Percentiles rank a stretch among this genome's conserved stretches.
These are phyloP conservation scores for Leptogaster cylindrica DNA, from an alignment of 2,888 invertebrate genomes.

Conservation along the genomic window DNA sequence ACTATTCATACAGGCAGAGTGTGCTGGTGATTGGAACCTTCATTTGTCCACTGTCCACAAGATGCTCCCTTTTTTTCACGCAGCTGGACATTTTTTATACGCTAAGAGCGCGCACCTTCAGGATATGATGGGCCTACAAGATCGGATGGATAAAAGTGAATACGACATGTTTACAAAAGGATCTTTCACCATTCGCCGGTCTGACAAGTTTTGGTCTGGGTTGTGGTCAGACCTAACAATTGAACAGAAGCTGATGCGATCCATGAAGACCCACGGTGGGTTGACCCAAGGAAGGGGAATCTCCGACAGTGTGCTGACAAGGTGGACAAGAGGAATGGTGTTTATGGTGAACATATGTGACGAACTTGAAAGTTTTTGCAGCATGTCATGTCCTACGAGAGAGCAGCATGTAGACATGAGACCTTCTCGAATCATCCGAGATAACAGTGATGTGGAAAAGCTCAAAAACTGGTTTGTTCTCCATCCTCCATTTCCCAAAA, in stretches of 20 bases:
- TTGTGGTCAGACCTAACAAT: not conserved
- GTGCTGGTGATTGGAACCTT: not conserved
- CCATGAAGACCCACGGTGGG: not conserved
- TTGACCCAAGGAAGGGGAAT: constrained; percentile 1
- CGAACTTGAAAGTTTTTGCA: not conserved
- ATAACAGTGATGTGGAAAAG: not conserved
- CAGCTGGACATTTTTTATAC: not conserved
- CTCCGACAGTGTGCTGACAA: not conserved
- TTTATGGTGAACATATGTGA: constrained; percentile 5
- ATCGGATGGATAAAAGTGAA: not conserved
- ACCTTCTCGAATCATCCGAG: not conserved
- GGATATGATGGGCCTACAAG: not conserved
- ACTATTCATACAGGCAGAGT: not conserved
- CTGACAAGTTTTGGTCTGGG: not conserved
- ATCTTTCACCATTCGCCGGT: not conserved
- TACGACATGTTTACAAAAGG: not conserved
- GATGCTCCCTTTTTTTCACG: not conserved
- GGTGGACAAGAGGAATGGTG: not conserved
- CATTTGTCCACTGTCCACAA: not conserved
- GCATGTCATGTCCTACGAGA: not conserved
- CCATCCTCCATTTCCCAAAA: not conserved
- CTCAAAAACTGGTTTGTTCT: not conserved
- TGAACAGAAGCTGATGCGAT: not conserved
- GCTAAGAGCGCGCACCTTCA: no score
- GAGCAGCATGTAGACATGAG: constrained; percentile 11